Percentiles rank a stretch among this genome's conserved stretches.
phyloP scores from a whole-genome alignment of 2,888 invertebrate genomes.

The Taenaris catops region DNA sequence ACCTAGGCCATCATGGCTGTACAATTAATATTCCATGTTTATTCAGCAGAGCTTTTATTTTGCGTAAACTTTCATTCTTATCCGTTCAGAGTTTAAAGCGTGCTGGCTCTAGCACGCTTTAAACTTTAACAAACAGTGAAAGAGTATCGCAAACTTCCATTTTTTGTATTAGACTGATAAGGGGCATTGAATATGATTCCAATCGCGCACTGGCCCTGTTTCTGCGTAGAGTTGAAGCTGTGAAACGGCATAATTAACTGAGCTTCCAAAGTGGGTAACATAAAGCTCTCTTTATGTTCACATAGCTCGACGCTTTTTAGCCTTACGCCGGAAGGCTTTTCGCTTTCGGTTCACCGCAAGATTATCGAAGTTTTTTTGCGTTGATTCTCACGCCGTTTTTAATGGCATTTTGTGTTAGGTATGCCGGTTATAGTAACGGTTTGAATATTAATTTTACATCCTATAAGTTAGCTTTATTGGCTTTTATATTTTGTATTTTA shows the following conservation, averaged over 20 bases:
- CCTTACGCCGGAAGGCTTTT: background rate
- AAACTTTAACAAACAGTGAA: no score
- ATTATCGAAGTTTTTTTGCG: background rate
- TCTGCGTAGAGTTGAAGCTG: conserved; percentile 39
- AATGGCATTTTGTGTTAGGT: background rate
- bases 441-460: no score
- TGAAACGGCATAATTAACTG: conserved; percentile 37
- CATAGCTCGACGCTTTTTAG: conserved; percentile 13
- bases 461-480: no score
- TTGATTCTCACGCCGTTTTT: conserved; percentile 6
- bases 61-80: no score
- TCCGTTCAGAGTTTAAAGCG: no score
- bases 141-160: no score
- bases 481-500: no score
- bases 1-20: no score
- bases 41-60: no score
- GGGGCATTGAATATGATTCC: background rate
- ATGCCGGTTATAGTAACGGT: no score
- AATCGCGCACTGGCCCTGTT: conserved; percentile 27
- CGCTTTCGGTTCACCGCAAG: conserved; percentile 13
- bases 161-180: conserved; percentile 1
- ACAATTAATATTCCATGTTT: no score
- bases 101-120: no score
- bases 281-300: conserved; percentile 13
- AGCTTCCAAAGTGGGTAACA: conserved; percentile 25